Conservation (phyloP, 2,797 vertebrate species). For the Coccyzus lansbergi region DNA sequence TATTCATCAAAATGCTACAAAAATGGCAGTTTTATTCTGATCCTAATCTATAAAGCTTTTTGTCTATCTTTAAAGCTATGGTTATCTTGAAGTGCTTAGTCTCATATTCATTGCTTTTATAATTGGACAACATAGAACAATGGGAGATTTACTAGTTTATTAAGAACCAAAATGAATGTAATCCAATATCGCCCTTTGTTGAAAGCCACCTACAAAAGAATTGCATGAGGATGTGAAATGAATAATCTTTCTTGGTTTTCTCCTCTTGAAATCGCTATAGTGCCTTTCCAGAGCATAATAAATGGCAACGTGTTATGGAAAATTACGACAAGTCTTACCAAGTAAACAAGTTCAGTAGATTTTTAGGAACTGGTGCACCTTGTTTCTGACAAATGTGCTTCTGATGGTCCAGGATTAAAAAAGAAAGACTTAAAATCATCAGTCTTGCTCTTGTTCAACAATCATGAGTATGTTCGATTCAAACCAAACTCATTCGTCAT, state of each 20-base stretch:
- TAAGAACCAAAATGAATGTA: constrained; percentile 75
- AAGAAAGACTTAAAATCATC: neutral
- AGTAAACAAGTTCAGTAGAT: neutral
- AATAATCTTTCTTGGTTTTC: constrained; percentile 68
- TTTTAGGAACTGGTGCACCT: neutral
- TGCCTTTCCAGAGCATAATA: constrained; percentile 48
- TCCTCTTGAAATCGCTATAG: constrained; percentile 58
- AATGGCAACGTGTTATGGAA: constrained; percentile 28
- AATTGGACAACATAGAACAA: constrained; percentile 76
- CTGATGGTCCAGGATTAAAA: neutral
- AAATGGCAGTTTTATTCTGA: constrained; percentile 72
- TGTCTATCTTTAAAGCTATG: constrained; percentile 73
- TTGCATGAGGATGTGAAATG: constrained; percentile 68
- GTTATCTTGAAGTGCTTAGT: constrained; percentile 76
- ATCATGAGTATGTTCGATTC: neutral
- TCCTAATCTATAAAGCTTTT: constrained; percentile 74
- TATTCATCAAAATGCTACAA: constrained; percentile 59
- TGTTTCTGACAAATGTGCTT: neutral
- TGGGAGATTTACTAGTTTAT: constrained; percentile 76
- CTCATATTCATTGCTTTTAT: constrained; percentile 75
- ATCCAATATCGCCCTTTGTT: constrained; percentile 72
- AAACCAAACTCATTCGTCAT: neutral
- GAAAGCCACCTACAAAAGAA: constrained; percentile 74
- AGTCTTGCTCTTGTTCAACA: neutral
- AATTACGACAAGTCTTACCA: constrained; percentile 30